Conservation (phyloP, 2,888 invertebrate species). For the Ochropleura plecta region DNA sequence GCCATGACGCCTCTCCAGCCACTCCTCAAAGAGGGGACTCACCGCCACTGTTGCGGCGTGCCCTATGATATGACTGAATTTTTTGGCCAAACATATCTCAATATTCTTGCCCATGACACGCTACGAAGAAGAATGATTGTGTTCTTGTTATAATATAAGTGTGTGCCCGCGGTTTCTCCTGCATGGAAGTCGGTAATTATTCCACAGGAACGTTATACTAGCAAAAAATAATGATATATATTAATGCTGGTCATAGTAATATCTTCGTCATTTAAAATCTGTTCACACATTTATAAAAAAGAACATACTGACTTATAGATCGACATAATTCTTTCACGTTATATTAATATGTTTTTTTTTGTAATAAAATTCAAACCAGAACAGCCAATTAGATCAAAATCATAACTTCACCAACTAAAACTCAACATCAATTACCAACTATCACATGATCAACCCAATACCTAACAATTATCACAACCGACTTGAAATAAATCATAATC, state of each 20-base stretch:
- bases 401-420: background rate
- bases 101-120: background rate
- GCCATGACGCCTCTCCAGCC: no score
- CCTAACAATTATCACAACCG: slow-evolving; percentile 8
- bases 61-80: no score
- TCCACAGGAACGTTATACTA: background rate
- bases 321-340: no score
- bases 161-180: no score
- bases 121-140: background rate
- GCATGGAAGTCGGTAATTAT: background rate
- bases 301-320: background rate
- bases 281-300: background rate
- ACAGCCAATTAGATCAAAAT: background rate
- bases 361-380: background rate
- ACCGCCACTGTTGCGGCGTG: no score
- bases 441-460: slow-evolving; percentile 4
- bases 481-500: slow-evolving; percentile 40
- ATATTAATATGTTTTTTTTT: no score
- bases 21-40: no score
- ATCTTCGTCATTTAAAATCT: background rate
- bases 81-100: background rate
- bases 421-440: background rate
- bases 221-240: background rate
- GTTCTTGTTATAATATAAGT: background rate
- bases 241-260: background rate